A percentile compares a stretch with the other conserved stretches of the same genome.
Evolutionary conservation across 2,113 vertebrate genomes (phyloP).

Genomic region (Etia nguti): DNA sequence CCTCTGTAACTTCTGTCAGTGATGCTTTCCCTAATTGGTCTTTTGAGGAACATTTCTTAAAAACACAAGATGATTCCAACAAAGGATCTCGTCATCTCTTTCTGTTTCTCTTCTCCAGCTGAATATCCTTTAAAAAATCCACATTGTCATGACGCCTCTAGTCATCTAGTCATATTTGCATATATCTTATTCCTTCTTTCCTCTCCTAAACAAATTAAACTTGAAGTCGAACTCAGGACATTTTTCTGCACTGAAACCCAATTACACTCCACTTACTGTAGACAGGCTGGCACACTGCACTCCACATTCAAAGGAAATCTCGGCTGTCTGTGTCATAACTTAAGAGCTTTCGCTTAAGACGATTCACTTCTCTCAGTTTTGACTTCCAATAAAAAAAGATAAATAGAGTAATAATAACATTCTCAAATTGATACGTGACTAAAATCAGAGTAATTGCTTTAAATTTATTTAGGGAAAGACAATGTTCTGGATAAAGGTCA

Average conservation of each 20-base stretch:
- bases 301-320: constrained; percentile 32
- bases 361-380: constrained; percentile 33
- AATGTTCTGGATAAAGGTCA: not conserved
- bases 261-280: constrained; percentile 26
- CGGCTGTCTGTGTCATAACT: constrained; percentile 25
- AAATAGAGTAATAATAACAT: constrained; percentile 22
- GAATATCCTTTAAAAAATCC: not conserved
- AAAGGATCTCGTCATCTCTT: not conserved
- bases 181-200: constrained; percentile 9
- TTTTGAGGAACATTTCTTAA: not conserved
- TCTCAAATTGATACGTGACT: not conserved
- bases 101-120: not conserved
- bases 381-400: constrained; percentile 5
- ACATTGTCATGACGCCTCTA: not conserved
- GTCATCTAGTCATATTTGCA: constrained; percentile 23
- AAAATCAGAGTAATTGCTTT: not conserved
- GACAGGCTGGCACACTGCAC: constrained; percentile 5
- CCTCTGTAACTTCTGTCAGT: not conserved
- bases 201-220: constrained; percentile 21
- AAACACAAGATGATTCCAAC: not conserved
- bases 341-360: constrained; percentile 25
- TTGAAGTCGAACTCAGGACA: constrained; percentile 15
- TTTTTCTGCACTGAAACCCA: constrained; percentile 23
- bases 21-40: not conserved
- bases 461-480: not conserved